Evolutionary conservation across 2,113 vertebrate genomes (phyloP).

Genomic region (Tricholaema leucomelas): DNA sequence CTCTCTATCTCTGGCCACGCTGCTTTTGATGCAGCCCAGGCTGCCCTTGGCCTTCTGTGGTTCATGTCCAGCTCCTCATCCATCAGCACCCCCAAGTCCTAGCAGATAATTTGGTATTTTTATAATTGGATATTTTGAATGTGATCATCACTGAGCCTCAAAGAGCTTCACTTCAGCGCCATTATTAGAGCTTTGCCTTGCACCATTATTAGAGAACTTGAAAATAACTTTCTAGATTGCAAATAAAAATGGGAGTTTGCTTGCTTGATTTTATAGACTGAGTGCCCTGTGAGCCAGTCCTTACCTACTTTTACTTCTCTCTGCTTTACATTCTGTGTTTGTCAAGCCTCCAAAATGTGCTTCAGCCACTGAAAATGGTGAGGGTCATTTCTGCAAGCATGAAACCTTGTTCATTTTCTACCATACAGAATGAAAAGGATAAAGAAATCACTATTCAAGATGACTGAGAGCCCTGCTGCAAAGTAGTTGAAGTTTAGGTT

Average conservation of each 20-base stretch:
- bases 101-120: no score
- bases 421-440: background rate
- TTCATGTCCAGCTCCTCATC: no score
- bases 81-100: no score
- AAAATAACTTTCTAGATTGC: background rate
- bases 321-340: background rate
- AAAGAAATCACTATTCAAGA: background rate
- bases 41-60: no score
- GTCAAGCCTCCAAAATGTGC: background rate
- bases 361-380: fast-evolving
- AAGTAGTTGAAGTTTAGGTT: background rate
- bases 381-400: background rate
- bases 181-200: no score
- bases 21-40: no score
- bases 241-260: background rate
- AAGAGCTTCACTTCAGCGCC: background rate
- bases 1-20: no score
- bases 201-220: background rate
- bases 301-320: background rate
- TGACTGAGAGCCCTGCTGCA: background rate
- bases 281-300: background rate
- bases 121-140: background rate
- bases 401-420: background rate
- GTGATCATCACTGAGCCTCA: background rate
- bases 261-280: background rate